These are phyloP conservation scores for Cichladusa arquata DNA, from an alignment of 2,113 vertebrate species.

Conservation along the genomic window DNA sequence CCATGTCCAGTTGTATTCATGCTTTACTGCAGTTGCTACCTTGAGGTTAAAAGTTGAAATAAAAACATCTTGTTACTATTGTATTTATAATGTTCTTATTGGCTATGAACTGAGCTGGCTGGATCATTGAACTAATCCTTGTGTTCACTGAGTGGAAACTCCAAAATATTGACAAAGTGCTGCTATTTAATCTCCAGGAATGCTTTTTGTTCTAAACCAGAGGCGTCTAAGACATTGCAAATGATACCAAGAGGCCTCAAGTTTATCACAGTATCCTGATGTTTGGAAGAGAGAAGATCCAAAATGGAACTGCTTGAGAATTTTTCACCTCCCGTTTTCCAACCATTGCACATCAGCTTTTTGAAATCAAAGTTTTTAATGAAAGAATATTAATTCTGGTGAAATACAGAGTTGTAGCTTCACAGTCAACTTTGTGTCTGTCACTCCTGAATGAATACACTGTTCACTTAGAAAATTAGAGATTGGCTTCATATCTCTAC, in stretches of 20 bases:
- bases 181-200: conserved; percentile 41
- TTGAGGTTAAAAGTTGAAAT: conserved; percentile 39
- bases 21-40: background rate
- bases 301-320: background rate
- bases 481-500: background rate
- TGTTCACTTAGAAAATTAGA: background rate
- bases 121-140: conserved; percentile 20
- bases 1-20: background rate
- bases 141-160: conserved; percentile 15
- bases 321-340: background rate
- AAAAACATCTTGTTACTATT: background rate
- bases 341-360: background rate
- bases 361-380: background rate
- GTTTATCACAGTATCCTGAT: background rate
- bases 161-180: conserved; percentile 35
- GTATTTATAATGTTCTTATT: conserved; percentile 33
- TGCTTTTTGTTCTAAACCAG: conserved; percentile 45
- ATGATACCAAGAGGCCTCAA: background rate
- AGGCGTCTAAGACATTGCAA: background rate
- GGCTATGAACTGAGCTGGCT: background rate
- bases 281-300: background rate
- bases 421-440: background rate
- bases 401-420: background rate
- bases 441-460: background rate
- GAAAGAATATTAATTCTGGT: background rate